Conservation (phyloP, 2,888 invertebrate genomes). For the Drosophila maculinotata region DNA sequence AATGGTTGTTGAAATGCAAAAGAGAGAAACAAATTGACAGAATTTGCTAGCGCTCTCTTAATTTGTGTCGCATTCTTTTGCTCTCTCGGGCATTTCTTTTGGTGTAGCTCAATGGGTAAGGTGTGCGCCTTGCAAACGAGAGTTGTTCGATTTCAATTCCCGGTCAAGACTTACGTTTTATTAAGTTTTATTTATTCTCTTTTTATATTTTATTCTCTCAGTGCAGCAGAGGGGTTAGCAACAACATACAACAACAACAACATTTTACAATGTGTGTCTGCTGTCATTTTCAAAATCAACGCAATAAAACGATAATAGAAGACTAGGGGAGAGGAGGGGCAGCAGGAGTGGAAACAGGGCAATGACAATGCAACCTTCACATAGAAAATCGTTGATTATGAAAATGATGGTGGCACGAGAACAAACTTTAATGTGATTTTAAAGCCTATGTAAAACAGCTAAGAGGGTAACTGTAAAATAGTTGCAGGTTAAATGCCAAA, state of each 20-base stretch:
- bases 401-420: conserved; percentile 75
- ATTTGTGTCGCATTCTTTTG: too few relatives aligned
- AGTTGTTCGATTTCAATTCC: too few relatives aligned
- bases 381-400: conserved; percentile 84
- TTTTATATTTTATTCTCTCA: not conserved
- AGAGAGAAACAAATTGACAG: too few relatives aligned
- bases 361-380: conserved; percentile 83
- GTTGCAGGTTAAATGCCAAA: not conserved
- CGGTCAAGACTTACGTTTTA: too few relatives aligned
- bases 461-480: not conserved
- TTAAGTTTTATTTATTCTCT: not conserved
- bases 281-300: conserved; percentile 70
- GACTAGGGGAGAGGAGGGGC: too few relatives aligned
- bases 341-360: conserved; percentile 1
- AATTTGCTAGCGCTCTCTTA: too few relatives aligned
- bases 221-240: conserved; percentile 8
- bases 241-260: conserved; percentile 6
- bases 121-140: too few relatives aligned
- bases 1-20: too few relatives aligned
- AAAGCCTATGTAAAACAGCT: conserved; percentile 4
- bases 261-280: conserved; percentile 26
- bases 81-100: too few relatives aligned
- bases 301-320: conserved; percentile 46
- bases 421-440: conserved; percentile 7
- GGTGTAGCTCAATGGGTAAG: too few relatives aligned